phyloP scores from a whole-genome alignment of 1,140 invertebrate species.

The Papilio xuthus region DNA sequence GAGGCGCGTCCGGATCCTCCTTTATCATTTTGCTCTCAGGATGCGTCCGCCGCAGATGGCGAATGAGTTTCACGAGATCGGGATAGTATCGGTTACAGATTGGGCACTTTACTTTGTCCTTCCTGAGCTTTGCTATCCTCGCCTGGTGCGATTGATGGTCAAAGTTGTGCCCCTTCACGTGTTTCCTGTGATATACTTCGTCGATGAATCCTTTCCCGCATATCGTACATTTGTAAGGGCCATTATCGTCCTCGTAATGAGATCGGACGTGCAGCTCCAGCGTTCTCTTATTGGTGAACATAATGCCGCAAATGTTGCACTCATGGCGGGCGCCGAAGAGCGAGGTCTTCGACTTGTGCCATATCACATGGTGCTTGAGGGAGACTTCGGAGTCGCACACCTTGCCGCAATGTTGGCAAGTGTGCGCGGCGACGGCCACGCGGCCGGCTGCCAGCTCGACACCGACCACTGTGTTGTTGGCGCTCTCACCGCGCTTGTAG shows the following conservation, averaged over 20 bases:
- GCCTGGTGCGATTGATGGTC: conserved; percentile 71
- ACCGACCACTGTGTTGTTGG: conserved; percentile 65
- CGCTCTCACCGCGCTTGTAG: conserved; percentile 69
- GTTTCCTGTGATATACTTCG: conserved; percentile 65
- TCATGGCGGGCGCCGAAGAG: conserved; percentile 67
- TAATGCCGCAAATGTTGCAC: conserved; percentile 68
- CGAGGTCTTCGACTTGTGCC: conserved; percentile 74
- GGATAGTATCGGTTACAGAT: conserved; percentile 74
- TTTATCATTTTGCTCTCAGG: conserved; percentile 80
- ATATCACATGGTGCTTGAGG: conserved; percentile 71
- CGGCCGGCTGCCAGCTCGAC: conserved; percentile 47
- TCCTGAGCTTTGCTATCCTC: conserved; percentile 66
- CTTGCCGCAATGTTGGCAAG: conserved; percentile 73
- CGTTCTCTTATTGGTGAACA: conserved; percentile 73
- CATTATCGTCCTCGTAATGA: conserved; percentile 73
- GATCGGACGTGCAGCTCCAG: conserved; percentile 68
- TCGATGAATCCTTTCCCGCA: conserved; percentile 73
- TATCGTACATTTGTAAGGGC: conserved; percentile 71
- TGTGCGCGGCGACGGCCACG: conserved; percentile 61
- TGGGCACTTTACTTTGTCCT: conserved; percentile 76
- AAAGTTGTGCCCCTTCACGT: conserved; percentile 77
- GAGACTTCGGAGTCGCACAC: conserved; percentile 72
- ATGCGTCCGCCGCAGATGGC: conserved; percentile 72
- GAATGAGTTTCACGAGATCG: conserved; percentile 69
- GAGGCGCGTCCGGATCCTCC: conserved; percentile 73